Evolutionary conservation across 2,797 vertebrate species (phyloP).

Genomic region (Macropus fuliginosus): DNA sequence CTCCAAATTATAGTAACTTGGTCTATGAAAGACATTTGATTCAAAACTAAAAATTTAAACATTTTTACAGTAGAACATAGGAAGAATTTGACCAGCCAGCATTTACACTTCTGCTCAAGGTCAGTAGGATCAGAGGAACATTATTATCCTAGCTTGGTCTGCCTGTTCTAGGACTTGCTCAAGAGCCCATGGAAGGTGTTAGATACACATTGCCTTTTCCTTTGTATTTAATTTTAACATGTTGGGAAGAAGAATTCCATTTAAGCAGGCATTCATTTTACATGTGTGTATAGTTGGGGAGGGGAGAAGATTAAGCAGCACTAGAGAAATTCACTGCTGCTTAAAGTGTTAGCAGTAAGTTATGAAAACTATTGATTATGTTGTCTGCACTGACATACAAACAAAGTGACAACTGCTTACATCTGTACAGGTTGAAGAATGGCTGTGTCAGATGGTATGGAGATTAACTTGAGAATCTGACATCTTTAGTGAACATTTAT

Average conservation of each 20-base stretch:
- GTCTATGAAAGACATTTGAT: background rate
- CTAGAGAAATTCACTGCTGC: conserved; percentile 74
- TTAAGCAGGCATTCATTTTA: background rate
- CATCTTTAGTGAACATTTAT: conserved; percentile 82
- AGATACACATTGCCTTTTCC: background rate
- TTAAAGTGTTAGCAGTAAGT: conserved; percentile 80
- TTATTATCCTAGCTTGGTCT: background rate
- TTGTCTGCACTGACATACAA: conserved; percentile 83
- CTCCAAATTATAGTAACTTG: background rate
- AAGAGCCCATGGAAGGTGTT: background rate
- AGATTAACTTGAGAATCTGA: conserved; percentile 82
- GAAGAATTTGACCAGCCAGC: background rate
- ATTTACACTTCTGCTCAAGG: background rate
- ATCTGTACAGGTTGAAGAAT: conserved; percentile 76
- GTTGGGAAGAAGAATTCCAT: background rate
- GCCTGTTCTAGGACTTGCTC: background rate
- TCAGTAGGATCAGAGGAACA: background rate
- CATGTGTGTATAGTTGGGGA: background rate
- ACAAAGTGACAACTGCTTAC: conserved; percentile 82
- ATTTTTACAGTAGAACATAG: background rate
- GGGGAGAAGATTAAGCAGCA: conserved; percentile 32
- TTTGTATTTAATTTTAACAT: background rate
- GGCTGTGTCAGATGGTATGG: conserved; percentile 78
- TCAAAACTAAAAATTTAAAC: background rate
- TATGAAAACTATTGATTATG: conserved; percentile 84